Evolutionary conservation across 2,113 vertebrate species (phyloP).

Genomic region (Bujurquina vittata): DNA sequence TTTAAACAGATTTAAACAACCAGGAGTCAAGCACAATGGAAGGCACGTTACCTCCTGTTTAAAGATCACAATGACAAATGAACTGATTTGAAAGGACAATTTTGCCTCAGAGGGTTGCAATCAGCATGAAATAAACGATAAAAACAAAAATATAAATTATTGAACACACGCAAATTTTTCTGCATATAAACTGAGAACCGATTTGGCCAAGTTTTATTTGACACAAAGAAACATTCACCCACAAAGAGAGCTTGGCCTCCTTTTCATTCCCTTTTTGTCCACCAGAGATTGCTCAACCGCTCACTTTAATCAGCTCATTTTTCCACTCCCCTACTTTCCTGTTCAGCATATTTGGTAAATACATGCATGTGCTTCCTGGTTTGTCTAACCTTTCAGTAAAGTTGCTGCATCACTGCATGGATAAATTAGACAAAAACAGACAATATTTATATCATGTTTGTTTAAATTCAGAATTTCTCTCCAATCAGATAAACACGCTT

Average conservation of each 20-base stretch:
- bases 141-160: background rate
- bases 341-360: background rate
- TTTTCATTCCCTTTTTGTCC: constrained; percentile 22
- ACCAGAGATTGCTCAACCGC: constrained; percentile 43
- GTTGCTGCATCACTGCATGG: background rate
- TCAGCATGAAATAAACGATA: background rate
- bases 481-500: constrained; percentile 4
- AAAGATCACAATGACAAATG: background rate
- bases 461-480: constrained; percentile 35
- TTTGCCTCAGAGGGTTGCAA: background rate
- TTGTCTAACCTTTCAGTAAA: background rate
- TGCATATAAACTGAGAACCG: background rate
- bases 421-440: background rate
- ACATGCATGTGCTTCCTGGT: background rate
- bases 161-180: background rate
- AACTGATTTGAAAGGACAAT: background rate
- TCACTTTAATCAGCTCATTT: background rate
- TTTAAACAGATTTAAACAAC: background rate
- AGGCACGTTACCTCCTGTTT: background rate
- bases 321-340: background rate
- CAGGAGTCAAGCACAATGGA: background rate
- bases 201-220: background rate
- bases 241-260: background rate
- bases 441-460: constrained; percentile 13
- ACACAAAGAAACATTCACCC: background rate